Conservation (phyloP, 1,140 invertebrate genomes). For the Drosophila lacteicornis region DNA sequence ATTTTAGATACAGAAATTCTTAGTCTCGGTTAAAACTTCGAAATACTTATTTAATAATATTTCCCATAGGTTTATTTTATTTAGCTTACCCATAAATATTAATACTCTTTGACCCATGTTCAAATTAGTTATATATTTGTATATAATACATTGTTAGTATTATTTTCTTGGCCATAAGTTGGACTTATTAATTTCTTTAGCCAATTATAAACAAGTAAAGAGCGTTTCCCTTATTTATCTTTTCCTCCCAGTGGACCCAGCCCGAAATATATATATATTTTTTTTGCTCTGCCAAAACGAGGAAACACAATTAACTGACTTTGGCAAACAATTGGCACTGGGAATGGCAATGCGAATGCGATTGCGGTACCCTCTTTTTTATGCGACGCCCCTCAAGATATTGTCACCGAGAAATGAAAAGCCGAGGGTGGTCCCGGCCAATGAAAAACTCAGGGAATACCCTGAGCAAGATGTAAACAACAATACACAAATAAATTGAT, state of each 20-base stretch:
- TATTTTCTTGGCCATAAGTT: too few relatives aligned
- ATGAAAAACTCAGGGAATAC: constrained; percentile 20
- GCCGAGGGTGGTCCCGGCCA: constrained; percentile 26
- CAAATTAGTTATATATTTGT: too few relatives aligned
- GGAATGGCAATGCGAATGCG: constrained; percentile 14
- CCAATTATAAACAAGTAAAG: too few relatives aligned
- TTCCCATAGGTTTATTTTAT: too few relatives aligned
- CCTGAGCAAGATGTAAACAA: constrained; percentile 41
- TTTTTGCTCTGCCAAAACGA: neutral
- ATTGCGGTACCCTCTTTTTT: constrained; percentile 2
- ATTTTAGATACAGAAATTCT: too few relatives aligned
- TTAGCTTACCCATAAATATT: too few relatives aligned
- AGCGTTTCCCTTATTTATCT: neutral
- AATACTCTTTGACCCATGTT: too few relatives aligned
- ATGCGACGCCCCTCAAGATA: constrained; percentile 22
- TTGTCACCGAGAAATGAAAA: constrained; percentile 41
- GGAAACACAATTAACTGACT: constrained; percentile 40
- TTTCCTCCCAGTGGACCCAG: neutral
- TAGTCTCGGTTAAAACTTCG: too few relatives aligned
- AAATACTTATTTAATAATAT: too few relatives aligned
- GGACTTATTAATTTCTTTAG: too few relatives aligned
- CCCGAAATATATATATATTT: neutral
- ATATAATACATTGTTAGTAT: too few relatives aligned
- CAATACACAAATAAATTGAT: constrained; percentile 81
- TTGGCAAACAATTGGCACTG: constrained; percentile 34